Evolutionary conservation across 2,113 vertebrate genomes (phyloP).

Genomic region (Sebastes fasciatus): DNA sequence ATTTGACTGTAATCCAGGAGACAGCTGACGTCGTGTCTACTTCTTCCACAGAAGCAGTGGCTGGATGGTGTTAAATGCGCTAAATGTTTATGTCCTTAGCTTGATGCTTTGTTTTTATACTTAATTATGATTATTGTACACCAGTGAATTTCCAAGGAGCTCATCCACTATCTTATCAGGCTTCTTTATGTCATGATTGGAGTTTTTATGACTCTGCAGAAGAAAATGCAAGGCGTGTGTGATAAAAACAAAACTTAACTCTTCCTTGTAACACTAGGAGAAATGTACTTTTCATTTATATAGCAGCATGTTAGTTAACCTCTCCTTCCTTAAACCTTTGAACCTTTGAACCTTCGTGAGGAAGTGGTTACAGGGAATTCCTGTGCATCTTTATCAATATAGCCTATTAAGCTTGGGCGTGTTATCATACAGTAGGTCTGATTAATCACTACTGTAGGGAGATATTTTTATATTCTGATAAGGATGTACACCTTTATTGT

Average conservation of each 20-base stretch:
- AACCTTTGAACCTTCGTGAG: neutral
- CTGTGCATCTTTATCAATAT: neutral
- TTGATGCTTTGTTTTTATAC: no score
- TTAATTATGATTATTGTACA: neutral
- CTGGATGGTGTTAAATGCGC: no score
- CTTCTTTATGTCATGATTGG: neutral
- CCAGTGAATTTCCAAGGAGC: neutral
- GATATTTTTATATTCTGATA: neutral
- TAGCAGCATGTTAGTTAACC: neutral
- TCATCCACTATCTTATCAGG: neutral
- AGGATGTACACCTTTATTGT: neutral
- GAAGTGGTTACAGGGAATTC: neutral
- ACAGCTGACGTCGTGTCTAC: no score
- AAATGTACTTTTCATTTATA: neutral
- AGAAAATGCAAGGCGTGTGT: neutral
- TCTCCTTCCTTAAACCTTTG: neutral
- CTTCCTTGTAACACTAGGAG: neutral
- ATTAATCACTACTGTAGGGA: no score
- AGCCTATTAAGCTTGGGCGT: neutral
- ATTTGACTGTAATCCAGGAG: no score
- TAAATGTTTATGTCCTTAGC: no score
- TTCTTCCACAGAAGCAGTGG: no score
- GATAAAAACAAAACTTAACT: neutral
- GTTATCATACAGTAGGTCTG: neutral
- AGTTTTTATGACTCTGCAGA: neutral